A percentile compares a stretch with the other conserved stretches of the same genome.
Evolutionary conservation across 2,888 invertebrate species (phyloP).

Genomic region (Tridacna crocea): DNA sequence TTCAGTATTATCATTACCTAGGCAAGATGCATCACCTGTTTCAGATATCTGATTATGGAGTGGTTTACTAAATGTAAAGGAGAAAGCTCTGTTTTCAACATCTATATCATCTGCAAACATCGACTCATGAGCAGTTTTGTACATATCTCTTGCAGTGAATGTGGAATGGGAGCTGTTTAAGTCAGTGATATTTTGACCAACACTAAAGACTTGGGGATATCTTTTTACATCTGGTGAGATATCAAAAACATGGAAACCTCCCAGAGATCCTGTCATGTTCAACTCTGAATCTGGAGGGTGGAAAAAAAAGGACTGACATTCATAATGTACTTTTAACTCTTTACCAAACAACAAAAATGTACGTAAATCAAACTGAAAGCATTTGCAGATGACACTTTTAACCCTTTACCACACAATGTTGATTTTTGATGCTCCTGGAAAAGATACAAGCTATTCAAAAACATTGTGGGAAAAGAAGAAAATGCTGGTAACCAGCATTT

Average conservation of each 20-base stretch:
- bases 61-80: slow-evolving; percentile 58
- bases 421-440: neutral
- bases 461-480: neutral
- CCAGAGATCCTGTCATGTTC: slow-evolving; percentile 93
- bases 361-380: no score
- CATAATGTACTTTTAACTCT: no score
- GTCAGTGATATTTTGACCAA: slow-evolving; percentile 66
- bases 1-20: slow-evolving; percentile 23
- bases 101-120: slow-evolving; percentile 43
- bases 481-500: neutral
- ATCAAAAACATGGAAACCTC: slow-evolving; percentile 94
- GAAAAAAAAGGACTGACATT: no score
- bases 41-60: slow-evolving; percentile 10
- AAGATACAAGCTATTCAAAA: neutral
- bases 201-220: slow-evolving; percentile 90
- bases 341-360: no score
- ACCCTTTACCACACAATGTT: neutral
- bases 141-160: slow-evolving; percentile 75
- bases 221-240: slow-evolving; percentile 92
- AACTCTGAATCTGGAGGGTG: slow-evolving; percentile 86
- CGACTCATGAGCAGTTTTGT: slow-evolving; percentile 78
- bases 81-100: slow-evolving; percentile 61
- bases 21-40: neutral
- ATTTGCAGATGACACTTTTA: neutral
- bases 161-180: slow-evolving; percentile 32